A percentile compares a stretch with the other conserved stretches of the same genome.
These are phyloP conservation scores for Scleropages formosus DNA, from an alignment of 2,797 vertebrate genomes.

Conservation along the genomic window DNA sequence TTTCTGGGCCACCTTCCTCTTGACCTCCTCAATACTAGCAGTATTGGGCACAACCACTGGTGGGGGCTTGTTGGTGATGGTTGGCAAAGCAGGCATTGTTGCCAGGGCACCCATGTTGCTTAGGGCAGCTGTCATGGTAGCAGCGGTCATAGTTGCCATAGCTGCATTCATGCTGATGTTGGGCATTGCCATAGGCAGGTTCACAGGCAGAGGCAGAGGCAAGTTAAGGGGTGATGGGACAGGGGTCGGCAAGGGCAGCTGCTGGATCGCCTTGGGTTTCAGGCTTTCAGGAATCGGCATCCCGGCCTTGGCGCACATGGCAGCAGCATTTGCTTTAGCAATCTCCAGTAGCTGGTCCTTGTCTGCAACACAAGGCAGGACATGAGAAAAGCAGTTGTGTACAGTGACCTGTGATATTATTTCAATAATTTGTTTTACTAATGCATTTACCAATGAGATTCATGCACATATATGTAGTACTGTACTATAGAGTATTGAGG, in stretches of 20 bases:
- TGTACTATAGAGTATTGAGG: not conserved
- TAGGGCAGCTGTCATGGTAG: slow-evolving; percentile 76
- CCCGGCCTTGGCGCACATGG: slow-evolving; percentile 97
- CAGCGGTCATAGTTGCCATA: slow-evolving; percentile 78
- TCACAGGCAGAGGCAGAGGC: slow-evolving; percentile 53
- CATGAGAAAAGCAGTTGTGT: not conserved
- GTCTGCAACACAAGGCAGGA: slow-evolving; percentile 65
- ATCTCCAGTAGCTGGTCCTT: slow-evolving; percentile 98
- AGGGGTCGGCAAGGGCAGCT: slow-evolving; percentile 74
- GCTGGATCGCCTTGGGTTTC: slow-evolving; percentile 82
- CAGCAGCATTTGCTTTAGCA: slow-evolving; percentile 97
- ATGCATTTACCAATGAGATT: no score
- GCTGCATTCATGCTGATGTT: slow-evolving; percentile 77
- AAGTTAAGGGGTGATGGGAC: slow-evolving; percentile 55
- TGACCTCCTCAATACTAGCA: slow-evolving; percentile 83
- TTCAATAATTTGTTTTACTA: no score
- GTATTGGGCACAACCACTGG: slow-evolving; percentile 69
- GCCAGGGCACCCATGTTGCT: slow-evolving; percentile 77
- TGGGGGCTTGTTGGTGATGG: slow-evolving; percentile 77
- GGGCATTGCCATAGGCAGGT: slow-evolving; percentile 67
- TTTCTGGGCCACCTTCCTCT: slow-evolving; percentile 90
- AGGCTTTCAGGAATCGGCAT: slow-evolving; percentile 94
- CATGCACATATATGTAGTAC: not conserved
- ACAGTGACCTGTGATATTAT: no score
- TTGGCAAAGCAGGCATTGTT: slow-evolving; percentile 73